Conservation (phyloP, 64 coral and sea anemone species). For the Acropora yongei region DNA sequence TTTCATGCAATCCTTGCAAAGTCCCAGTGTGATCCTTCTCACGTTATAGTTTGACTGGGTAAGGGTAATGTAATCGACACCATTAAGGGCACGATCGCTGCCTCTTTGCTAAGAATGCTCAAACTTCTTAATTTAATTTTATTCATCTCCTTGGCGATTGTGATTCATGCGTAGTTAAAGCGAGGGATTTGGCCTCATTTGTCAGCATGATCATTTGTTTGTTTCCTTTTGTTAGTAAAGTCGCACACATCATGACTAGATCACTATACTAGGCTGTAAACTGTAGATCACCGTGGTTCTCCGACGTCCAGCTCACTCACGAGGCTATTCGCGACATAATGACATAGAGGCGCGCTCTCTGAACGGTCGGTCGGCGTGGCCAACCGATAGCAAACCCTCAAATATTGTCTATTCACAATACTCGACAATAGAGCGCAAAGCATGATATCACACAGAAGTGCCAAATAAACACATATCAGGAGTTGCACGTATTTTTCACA, state of each 20-base stretch:
- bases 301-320: background rate
- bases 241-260: slow-evolving; percentile 7
- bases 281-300: background rate
- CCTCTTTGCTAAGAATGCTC: background rate
- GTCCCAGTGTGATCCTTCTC: slow-evolving; percentile 43
- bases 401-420: background rate
- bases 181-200: background rate
- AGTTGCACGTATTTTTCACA: no score
- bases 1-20: slow-evolving; percentile 51
- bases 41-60: no score
- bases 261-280: background rate
- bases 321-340: background rate
- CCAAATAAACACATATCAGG: no score
- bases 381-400: background rate
- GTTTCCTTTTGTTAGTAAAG: background rate
- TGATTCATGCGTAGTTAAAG: background rate
- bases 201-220: slow-evolving; percentile 4
- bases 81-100: background rate
- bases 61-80: no score
- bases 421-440: no score
- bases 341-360: background rate
- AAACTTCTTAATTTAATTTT: background rate
- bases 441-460: no score
- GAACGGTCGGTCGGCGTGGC: background rate
- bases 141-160: background rate